Evolutionary conservation across 2,797 vertebrate species (phyloP).

Genomic region (Onychomys leucogaster): DNA sequence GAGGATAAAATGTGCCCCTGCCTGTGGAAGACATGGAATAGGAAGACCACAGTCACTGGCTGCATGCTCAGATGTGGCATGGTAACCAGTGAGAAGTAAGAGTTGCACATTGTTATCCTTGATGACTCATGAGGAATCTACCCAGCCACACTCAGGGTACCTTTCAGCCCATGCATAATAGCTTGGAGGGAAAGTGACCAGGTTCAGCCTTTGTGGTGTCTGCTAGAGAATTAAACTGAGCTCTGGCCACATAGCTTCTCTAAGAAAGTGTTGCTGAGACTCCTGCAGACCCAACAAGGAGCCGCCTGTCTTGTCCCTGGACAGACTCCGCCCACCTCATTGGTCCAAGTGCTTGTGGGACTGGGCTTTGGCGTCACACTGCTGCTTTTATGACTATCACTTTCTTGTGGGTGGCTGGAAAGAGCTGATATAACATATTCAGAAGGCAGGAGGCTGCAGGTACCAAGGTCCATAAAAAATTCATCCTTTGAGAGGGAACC

Average conservation of each 20-base stretch:
- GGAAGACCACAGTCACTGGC: neutral
- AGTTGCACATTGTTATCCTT: no score
- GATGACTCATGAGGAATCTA: neutral
- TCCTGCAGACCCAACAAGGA: neutral
- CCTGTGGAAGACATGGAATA: neutral
- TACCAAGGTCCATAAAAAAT: neutral
- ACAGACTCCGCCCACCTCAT: no score
- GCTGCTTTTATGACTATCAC: neutral
- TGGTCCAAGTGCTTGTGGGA: neutral
- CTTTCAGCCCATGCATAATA: neutral
- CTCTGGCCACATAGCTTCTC: neutral
- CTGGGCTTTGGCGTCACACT: neutral
- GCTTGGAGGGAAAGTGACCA: neutral
- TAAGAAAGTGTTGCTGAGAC: neutral
- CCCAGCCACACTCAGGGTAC: no score
- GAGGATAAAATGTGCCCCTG: neutral
- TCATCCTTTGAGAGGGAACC: neutral
- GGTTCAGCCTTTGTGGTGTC: no score
- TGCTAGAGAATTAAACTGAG: neutral
- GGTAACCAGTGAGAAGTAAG: neutral
- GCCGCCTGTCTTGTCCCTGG: neutral
- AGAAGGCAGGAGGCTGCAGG: neutral
- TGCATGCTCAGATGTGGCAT: accelerated
- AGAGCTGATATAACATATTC: neutral
- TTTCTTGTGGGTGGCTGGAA: neutral